phyloP scores from a whole-genome alignment of 2,888 invertebrate species.

The Platynereis dumerilii region DNA sequence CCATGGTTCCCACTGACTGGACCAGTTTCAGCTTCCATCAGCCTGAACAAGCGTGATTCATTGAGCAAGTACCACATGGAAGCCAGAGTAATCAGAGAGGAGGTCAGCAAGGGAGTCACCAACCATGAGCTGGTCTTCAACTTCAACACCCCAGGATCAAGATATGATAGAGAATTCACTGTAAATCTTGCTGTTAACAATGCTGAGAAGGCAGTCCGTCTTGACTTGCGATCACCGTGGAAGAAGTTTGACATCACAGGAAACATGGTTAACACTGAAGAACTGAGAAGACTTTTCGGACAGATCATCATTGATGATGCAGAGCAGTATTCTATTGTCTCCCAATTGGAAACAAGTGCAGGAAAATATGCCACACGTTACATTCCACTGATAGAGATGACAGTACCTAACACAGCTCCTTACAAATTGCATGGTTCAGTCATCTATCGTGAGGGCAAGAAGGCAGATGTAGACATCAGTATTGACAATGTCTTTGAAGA shows the following conservation, averaged over 20 bases:
- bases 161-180: constrained; percentile 71
- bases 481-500: constrained; percentile 13
- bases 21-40: constrained; percentile 41
- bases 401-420: constrained; percentile 10
- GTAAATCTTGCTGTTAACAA: constrained; percentile 47
- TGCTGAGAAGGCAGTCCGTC: constrained; percentile 16
- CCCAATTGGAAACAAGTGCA: neutral
- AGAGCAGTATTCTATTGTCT: neutral
- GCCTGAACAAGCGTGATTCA: constrained; percentile 51
- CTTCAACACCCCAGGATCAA: constrained; percentile 77
- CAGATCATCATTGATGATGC: constrained; percentile 8
- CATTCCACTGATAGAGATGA: constrained; percentile 10
- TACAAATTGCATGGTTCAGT: constrained; percentile 19
- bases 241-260: constrained; percentile 37
- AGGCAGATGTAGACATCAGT: constrained; percentile 14
- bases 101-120: constrained; percentile 5
- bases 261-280: constrained; percentile 26
- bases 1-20: constrained; percentile 57
- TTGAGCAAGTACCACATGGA: constrained; percentile 52
- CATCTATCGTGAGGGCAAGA: constrained; percentile 23
- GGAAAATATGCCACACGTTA: constrained; percentile 5
- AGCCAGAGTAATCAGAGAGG: constrained; percentile 37
- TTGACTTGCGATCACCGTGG: constrained; percentile 37
- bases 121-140: neutral
- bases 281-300: neutral